These are phyloP conservation scores for Mesitornis unicolor DNA, from an alignment of 2,113 vertebrate species.

Conservation along the genomic window DNA sequence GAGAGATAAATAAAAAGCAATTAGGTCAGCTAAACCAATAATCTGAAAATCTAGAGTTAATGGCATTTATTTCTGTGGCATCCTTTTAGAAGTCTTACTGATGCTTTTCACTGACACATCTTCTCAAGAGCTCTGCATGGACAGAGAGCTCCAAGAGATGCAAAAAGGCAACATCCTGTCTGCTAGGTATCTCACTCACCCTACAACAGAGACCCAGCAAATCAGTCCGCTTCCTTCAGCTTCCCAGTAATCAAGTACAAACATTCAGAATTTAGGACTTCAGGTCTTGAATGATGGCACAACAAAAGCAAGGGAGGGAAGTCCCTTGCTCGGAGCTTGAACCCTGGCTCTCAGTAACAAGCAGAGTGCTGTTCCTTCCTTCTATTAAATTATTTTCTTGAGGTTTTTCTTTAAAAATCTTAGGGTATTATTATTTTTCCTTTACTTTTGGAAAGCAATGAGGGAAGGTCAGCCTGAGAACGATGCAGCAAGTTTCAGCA, in stretches of 20 bases:
- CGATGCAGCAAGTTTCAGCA: neutral
- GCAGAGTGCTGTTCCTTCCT: neutral
- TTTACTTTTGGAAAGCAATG: neutral
- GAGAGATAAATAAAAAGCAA: neutral
- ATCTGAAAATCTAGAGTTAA: neutral
- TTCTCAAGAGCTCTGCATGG: neutral
- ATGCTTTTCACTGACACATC: neutral
- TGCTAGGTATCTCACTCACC: neutral
- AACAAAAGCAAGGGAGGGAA: neutral
- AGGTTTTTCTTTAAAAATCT: neutral
- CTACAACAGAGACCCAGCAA: neutral
- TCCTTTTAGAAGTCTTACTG: neutral
- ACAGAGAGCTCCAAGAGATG: rapidly evolving
- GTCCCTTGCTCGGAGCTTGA: neutral
- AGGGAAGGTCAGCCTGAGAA: neutral
- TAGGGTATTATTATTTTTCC: neutral
- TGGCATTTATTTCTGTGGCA: neutral
- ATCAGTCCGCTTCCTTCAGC: neutral
- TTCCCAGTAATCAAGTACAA: neutral
- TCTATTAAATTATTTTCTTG: neutral
- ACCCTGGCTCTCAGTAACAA: neutral
- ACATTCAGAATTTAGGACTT: neutral
- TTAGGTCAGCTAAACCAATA: neutral
- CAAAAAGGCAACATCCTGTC: neutral
- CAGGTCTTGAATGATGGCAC: neutral